Evolutionary conservation across 2,888 invertebrate species (phyloP), one percentile per base, ranked within the genome.

Genomic region (Thyatira batis): DNA sequence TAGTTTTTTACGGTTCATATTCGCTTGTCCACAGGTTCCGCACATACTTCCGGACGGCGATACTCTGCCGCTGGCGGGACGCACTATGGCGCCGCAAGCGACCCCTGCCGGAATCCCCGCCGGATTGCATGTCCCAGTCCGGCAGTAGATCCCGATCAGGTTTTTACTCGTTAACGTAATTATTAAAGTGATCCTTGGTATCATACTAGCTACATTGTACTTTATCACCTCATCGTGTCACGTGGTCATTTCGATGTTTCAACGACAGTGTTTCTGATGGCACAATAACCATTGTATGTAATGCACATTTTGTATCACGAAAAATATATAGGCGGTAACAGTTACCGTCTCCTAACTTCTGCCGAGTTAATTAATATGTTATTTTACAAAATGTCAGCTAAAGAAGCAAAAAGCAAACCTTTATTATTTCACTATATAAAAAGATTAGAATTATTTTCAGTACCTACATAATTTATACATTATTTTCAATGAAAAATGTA

Each of bases 21-120:
- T 21, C 61, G 13, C n/a, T 33, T 33, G 33, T 33, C 8, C 33
- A 0, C 88, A 95, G 95, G 80, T 95, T 95, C 82, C 90, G 95
- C 44, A 92, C 94, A 57, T 95, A 95, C 78, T 95, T 95, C 80
- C 94, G 94, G 65, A 93, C 94, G 51, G 95, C 94, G 2, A 93
- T 95, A 53, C 67, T 88, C 25, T 95, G 95, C 76, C 93, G 94
- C 49, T 94, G 94, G 92, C 92, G 92, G 0, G 86, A 85, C 21
- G 73, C 79, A 20, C 73, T 80, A 61, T 73, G 84, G 52, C 79
- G 85, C 2, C 84, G 86, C 59, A 89, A 88, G 73, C 76, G 88
- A 33, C 77, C 85, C 17, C 84, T 84, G 0, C 91, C 89, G 0
- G 93, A 89, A 46, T 93, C 93, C 0, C 93, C 93, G 6, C 89